These are phyloP conservation scores for Planiliza haematocheilus DNA, from an alignment of 2,113 vertebrate species.

Conservation along the genomic window DNA sequence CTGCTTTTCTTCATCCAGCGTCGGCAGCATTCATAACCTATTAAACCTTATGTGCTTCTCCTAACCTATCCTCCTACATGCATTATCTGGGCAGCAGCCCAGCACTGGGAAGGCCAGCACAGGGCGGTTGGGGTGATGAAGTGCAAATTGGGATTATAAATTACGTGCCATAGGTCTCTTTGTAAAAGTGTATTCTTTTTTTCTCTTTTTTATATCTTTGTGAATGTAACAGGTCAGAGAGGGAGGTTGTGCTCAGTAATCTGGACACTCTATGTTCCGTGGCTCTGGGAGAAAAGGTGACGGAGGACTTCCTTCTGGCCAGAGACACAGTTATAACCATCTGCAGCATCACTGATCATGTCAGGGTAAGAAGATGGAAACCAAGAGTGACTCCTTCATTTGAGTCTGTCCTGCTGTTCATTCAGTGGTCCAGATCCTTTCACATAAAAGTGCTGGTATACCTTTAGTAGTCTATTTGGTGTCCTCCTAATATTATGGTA, in stretches of 20 bases:
- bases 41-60: constrained; percentile 67
- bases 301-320: constrained; percentile 90
- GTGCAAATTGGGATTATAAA: constrained; percentile 28
- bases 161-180: neutral
- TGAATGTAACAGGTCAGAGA: constrained; percentile 85
- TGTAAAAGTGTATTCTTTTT: neutral
- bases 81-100: constrained; percentile 66
- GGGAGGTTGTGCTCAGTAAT: constrained; percentile 94
- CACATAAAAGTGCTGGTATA: too few species aligned
- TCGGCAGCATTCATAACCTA: constrained; percentile 72
- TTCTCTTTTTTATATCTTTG: neutral
- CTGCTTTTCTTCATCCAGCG: constrained; percentile 69
- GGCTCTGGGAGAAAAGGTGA: constrained; percentile 87
- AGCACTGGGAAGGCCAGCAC: constrained; percentile 40
- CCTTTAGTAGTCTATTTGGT: too few species aligned
- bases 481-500: too few species aligned
- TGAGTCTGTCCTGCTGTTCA: too few species aligned
- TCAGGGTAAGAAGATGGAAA: constrained; percentile 83
- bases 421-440: too few species aligned
- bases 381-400: neutral
- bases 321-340: constrained; percentile 89
- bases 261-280: constrained; percentile 90
- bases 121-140: constrained; percentile 28
- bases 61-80: constrained; percentile 71
- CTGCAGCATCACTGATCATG: constrained; percentile 85